phyloP scores from a whole-genome alignment of 2,113 vertebrate genomes.

The Lynx canadensis region DNA sequence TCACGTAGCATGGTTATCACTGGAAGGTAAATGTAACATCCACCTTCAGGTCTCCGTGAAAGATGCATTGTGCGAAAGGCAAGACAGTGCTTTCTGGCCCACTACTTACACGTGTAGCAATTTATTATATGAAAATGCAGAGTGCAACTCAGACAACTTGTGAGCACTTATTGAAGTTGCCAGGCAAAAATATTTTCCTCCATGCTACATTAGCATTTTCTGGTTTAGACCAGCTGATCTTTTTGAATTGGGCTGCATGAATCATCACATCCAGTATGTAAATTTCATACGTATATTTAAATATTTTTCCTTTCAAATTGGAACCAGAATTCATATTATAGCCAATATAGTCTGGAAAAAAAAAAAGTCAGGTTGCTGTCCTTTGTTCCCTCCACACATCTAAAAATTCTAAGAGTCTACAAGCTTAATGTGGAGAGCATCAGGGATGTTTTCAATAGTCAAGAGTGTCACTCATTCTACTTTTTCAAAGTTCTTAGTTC shows the following conservation, averaged over 20 bases:
- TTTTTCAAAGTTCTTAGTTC: neutral
- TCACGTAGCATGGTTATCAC: neutral
- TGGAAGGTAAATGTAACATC: neutral
- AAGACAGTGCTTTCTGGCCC: neutral
- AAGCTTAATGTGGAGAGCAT: neutral
- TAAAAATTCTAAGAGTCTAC: neutral
- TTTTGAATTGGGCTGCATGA: constrained; percentile 34
- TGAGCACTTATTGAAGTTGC: neutral
- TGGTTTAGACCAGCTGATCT: neutral
- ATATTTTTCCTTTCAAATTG: neutral
- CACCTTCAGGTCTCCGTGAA: neutral
- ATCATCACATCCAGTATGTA: neutral
- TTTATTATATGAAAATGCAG: neutral
- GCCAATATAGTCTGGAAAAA: constrained; percentile 4
- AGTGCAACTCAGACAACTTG: neutral
- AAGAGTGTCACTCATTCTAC: neutral
- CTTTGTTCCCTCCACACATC: neutral
- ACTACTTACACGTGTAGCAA: neutral
- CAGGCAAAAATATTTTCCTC: constrained; percentile 11
- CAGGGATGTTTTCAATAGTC: neutral
- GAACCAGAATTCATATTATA: neutral
- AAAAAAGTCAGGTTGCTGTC: neutral
- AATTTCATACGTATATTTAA: constrained; percentile 15
- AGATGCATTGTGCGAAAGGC: neutral
- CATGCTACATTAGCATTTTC: constrained; percentile 11